These are phyloP conservation scores for Drosophila vallismaia DNA, from an alignment of 2,888 invertebrate genomes.

Conservation along the genomic window DNA sequence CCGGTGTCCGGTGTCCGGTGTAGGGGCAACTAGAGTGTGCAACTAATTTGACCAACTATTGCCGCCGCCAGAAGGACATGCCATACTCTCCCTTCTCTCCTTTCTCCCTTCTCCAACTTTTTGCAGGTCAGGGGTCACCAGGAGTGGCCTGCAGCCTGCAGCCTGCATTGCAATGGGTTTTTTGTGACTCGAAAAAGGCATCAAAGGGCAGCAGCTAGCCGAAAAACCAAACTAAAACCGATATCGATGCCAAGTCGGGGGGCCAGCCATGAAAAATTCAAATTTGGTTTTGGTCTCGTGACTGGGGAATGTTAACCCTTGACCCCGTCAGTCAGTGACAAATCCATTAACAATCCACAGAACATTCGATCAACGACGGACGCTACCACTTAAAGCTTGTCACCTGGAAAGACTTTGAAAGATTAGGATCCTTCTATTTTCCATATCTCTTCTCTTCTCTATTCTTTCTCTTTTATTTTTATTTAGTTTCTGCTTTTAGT, in stretches of 20 bases:
- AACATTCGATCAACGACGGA: not conserved
- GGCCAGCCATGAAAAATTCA: conserved; percentile 7
- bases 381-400: not conserved
- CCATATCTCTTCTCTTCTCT: no score
- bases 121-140: not conserved
- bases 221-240: not conserved
- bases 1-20: no score
- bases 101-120: not conserved
- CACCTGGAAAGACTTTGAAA: no score
- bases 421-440: no score
- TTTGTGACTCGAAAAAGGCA: not conserved
- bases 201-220: not conserved
- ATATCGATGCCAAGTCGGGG: not conserved
- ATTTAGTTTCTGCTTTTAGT: not conserved
- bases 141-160: not conserved
- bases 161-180: not conserved
- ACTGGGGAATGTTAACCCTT: not conserved
- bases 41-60: conserved; percentile 35
- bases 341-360: not conserved
- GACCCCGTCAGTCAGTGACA: not conserved
- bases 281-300: not conserved
- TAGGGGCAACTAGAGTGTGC: conserved; percentile 9
- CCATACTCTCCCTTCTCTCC: not conserved
- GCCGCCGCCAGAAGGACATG: conserved; percentile 4
- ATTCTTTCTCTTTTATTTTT: no score